phyloP scores from a whole-genome alignment of 2,797 vertebrate species.

The Gallinago stenura region DNA sequence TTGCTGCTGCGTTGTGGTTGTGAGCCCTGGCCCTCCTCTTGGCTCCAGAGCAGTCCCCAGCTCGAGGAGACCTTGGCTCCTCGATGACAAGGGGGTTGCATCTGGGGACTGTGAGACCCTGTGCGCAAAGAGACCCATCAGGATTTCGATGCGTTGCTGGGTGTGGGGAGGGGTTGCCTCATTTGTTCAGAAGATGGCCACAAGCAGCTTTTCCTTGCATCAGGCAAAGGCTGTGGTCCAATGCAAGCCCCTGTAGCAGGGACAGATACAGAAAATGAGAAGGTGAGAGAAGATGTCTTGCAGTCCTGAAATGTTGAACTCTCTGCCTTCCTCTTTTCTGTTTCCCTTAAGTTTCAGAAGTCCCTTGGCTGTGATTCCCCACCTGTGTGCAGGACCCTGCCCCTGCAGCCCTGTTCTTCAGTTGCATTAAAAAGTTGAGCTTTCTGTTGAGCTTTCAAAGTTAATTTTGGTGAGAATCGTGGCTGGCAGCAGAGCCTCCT shows the following conservation, averaged over 20 bases:
- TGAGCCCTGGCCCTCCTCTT: neutral
- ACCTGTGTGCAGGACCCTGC: neutral
- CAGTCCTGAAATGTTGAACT: neutral
- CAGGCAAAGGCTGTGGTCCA: neutral
- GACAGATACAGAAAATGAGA: neutral
- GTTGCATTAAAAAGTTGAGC: neutral
- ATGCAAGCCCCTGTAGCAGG: neutral
- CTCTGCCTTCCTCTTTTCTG: neutral
- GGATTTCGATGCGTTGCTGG: neutral
- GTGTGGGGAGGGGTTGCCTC: neutral
- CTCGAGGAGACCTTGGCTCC: neutral
- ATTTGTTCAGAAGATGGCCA: neutral
- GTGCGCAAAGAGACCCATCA: neutral
- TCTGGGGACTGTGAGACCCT: neutral
- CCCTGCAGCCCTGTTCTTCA: neutral
- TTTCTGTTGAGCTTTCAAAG: neutral
- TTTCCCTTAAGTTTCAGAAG: neutral
- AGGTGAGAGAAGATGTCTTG: neutral
- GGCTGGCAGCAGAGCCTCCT: neutral
- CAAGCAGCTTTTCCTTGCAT: neutral
- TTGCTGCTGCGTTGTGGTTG: neutral
- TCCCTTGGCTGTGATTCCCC: neutral
- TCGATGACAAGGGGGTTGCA: neutral
- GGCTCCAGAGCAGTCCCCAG: neutral
- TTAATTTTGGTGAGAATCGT: neutral